Base-by-base conservation (phyloP, 2,113 vertebrate species). In the Otus sunia region DNA sequence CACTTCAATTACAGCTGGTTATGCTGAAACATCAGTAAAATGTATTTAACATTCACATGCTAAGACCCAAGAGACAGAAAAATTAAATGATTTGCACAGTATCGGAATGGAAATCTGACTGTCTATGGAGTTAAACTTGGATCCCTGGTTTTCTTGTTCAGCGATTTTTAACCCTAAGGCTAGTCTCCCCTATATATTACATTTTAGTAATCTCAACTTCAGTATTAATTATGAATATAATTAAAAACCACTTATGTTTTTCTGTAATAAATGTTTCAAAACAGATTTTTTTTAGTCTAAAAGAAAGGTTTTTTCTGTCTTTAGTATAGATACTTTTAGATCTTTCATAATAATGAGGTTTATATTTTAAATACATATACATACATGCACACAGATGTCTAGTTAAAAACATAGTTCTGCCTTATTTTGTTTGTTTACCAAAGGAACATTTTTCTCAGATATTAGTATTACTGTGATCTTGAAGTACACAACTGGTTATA, bases 351-450 rank as follows among this genome's bases (percentile, higher is more conserved):
- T 36, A 71, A 45, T 52, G 30, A 78, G 5, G 12, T 80, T 68
- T 82, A 7, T n/a, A 17, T 68, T 68, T 86, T 43, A 72, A 79
- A 67, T 63, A 20, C 8, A 20, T 25, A 21, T 15, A 22, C 4
- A 23, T 14, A 58, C 4, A 4, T 34, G 32, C 27, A 67, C 6
- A 62, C 7, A 43, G 0, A 0, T 0, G 0, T 36, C 10, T 39
- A 49, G 29, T 55, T 50, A 79, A 85, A 79, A 86, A 39, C 6
- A 25, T 3, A 41, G 29, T 36, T 75, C 66, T 91, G 29, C 2
- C 5, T 56, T 23, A 39, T 45, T 26, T 11, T 39, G 2, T 32
- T 75, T 32, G n/a, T 29, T 89, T 93, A 29, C 63, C 47, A 79
- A 86, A 43, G 4, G 4, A 73, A 2, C 10, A 20, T 68, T 86